Evolutionary conservation across 1,140 invertebrate genomes (phyloP), one percentile per base, ranked within the genome.

Genomic region (Dryas iulia): DNA sequence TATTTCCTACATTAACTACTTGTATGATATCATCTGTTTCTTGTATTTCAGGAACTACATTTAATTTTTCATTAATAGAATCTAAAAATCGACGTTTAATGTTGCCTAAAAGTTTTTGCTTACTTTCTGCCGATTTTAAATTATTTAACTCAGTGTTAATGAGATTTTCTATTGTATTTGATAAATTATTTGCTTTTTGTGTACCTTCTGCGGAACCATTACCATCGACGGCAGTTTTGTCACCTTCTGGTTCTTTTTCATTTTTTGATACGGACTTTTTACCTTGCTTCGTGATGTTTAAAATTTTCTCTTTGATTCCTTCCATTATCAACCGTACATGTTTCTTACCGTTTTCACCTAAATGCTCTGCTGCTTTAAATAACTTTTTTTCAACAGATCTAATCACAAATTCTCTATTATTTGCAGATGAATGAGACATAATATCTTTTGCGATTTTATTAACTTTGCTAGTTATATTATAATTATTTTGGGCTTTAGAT

Each of bases 321-420:
- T 78, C 53, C 77, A 82, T 81, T 30, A 82, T 74, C 21, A 77
- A 59, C 47, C 71, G 66, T 2, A 79, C 57, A 62, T 79, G 78
- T 63, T 79, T 79, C 11, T 76, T 59, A 8, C 66, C 73, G 33
- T 74, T 66, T 3, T 28, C 7, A 0, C 77, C 74, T 23, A 77
- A 66, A 53, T 56, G 12, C 33, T 39, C 10, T 3, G 67, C 54
- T 26, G 54, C 58, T 47, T 74, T 70, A 57, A 39, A 33, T 30
- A 74, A 67, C 52, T 70, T 72, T 30, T 61, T 60, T 68, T 70
- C 64, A 25, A 72, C 63, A 39, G 60, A 53, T 0, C 28, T 56
- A 24, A 77, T 25, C 21, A 67, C 26, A n/a, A 66, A 47, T 35
- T 69, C 60, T 21, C 59, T 64, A n/a, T 74, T 74, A 21, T 57